These are phyloP conservation scores for Smittia aterrima DNA, from an alignment of 2,888 invertebrate species.

Conservation along the genomic window DNA sequence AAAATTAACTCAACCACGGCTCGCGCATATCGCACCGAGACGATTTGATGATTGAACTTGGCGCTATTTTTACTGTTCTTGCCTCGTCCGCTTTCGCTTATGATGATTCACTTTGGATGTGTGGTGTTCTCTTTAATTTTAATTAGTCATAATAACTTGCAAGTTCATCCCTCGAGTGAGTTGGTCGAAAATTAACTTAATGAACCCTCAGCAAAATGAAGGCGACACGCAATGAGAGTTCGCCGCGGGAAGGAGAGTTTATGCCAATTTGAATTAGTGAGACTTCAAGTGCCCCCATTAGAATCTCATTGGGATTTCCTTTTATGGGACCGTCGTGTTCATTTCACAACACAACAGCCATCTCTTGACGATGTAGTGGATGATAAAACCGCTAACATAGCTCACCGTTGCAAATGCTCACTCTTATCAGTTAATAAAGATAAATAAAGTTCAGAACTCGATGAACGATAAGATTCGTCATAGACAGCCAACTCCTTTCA, in stretches of 20 bases:
- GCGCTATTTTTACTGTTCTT: constrained; percentile 33
- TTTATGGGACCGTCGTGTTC: neutral
- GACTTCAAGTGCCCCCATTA: neutral
- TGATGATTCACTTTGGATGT: constrained; percentile 21
- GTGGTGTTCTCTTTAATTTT: constrained; percentile 40
- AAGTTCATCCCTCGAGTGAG: constrained; percentile 4
- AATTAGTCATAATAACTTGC: constrained; percentile 39
- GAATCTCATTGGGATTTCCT: constrained; percentile 14
- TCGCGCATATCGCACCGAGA: constrained; percentile 7
- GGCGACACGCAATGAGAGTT: constrained; percentile 1
- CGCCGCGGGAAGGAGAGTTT: neutral
- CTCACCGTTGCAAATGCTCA: neutral
- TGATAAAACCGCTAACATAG: neutral
- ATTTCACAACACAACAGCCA: neutral
- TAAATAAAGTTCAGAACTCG: neutral
- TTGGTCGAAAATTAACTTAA: constrained; percentile 20
- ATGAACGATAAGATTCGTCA: neutral
- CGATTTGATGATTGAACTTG: constrained; percentile 37
- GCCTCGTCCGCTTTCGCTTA: neutral
- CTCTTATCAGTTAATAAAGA: neutral
- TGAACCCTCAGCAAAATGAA: constrained; percentile 5
- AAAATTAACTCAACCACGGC: neutral
- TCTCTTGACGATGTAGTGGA: too few species aligned
- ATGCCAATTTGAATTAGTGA: neutral
- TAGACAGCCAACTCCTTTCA: neutral